Conservation (phyloP, 53 echinoderm and acorn worm genomes). For the Mesocentrotus franciscanus region DNA sequence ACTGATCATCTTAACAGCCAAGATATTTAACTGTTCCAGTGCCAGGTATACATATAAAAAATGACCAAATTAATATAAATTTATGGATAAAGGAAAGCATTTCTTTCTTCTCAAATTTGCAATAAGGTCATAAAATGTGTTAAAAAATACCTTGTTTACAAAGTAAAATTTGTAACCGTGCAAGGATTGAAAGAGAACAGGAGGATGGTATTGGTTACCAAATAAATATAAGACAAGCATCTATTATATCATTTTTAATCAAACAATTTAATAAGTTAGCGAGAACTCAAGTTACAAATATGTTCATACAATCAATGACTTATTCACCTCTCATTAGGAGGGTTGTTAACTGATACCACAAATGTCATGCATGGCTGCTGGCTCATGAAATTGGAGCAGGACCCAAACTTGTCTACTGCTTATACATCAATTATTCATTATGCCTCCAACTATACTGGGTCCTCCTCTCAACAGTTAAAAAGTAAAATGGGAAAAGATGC, state of each 20-base stretch:
- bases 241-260: background rate
- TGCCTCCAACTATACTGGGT: conserved; percentile 18
- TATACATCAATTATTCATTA: conserved; percentile 11
- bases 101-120: too few species aligned
- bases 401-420: background rate
- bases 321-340: background rate
- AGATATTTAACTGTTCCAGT: too few species aligned
- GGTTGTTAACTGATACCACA: background rate
- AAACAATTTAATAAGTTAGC: background rate
- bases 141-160: too few species aligned
- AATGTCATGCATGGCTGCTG: background rate
- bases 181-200: background rate
- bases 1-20: too few species aligned
- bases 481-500: background rate
- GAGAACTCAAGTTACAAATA: background rate
- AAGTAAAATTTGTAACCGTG: too few species aligned
- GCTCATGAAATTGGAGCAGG: conserved; percentile 33
- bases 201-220: background rate
- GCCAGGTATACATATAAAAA: too few species aligned
- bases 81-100: too few species aligned
- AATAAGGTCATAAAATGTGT: too few species aligned
- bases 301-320: background rate
- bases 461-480: background rate
- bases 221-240: background rate
- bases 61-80: too few species aligned